Percentiles rank a stretch among this genome's conserved stretches.
phyloP scores from a whole-genome alignment of 2,113 vertebrate species.

The Macquaria australasica region DNA sequence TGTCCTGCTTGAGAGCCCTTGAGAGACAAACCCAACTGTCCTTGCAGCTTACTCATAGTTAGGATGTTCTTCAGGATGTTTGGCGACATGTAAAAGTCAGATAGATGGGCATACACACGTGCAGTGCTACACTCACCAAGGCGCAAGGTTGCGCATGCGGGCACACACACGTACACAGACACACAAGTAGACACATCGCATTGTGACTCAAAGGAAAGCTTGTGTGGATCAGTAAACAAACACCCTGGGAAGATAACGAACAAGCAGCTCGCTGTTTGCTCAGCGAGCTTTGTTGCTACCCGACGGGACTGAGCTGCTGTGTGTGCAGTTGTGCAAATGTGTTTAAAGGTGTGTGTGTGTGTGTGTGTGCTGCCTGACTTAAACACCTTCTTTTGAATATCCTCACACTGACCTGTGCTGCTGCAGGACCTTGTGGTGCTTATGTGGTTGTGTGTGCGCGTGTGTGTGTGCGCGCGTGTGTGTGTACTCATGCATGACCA shows the following conservation, averaged over 20 bases:
- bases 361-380: conserved; percentile 18
- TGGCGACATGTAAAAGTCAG: neutral
- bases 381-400: conserved; percentile 46
- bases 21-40: conserved; percentile 32
- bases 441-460: conserved; percentile 20
- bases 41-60: neutral
- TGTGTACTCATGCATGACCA: conserved; percentile 47
- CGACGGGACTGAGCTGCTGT: conserved; percentile 58
- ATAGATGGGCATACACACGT: neutral
- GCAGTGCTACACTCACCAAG: neutral
- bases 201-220: conserved; percentile 66
- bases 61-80: neutral
- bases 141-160: conserved; percentile 11
- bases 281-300: conserved; percentile 71
- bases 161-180: neutral
- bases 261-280: conserved; percentile 72
- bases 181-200: conserved; percentile 26
- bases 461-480: conserved; percentile 20
- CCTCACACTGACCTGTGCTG: conserved; percentile 54
- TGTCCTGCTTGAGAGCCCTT: conserved; percentile 10
- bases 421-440: conserved; percentile 40
- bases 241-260: conserved; percentile 71
- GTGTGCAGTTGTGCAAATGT: conserved; percentile 66
- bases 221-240: conserved; percentile 73
- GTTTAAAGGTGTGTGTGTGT: conserved; percentile 42